Evolutionary conservation across 2,888 invertebrate genomes (phyloP).

Genomic region (Pyrrhosoma nymphula): DNA sequence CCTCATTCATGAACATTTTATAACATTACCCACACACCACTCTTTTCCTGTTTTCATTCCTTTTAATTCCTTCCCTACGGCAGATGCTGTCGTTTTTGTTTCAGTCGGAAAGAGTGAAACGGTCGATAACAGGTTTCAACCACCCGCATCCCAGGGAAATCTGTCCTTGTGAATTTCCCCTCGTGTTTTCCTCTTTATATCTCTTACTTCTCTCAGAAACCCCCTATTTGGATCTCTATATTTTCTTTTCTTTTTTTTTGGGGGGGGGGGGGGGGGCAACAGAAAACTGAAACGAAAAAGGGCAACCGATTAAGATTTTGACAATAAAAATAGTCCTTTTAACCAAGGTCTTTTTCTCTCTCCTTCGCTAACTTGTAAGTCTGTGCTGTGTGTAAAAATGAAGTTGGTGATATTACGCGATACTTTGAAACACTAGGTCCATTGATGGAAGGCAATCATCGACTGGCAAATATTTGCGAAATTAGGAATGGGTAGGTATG

Average conservation of each 20-base stretch:
- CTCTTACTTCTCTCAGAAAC: background rate
- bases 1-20: too few relatives aligned
- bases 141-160: background rate
- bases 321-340: background rate
- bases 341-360: background rate
- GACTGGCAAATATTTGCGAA: too few relatives aligned
- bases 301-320: background rate
- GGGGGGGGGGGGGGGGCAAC: background rate
- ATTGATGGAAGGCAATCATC: too few relatives aligned
- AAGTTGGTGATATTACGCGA: too few relatives aligned
- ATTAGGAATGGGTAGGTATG: too few relatives aligned
- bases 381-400: too few relatives aligned
- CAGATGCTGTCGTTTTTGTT: background rate
- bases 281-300: background rate
- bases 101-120: background rate
- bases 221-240: background rate
- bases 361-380: background rate
- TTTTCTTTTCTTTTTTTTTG: background rate
- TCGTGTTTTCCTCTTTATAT: background rate
- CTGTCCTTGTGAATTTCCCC: conserved; percentile 7
- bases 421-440: too few relatives aligned
- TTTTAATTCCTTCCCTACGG: background rate
- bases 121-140: background rate
- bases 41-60: background rate
- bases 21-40: too few relatives aligned